phyloP scores from a whole-genome alignment of 2,888 invertebrate genomes.

The Microctonus brassicae region DNA sequence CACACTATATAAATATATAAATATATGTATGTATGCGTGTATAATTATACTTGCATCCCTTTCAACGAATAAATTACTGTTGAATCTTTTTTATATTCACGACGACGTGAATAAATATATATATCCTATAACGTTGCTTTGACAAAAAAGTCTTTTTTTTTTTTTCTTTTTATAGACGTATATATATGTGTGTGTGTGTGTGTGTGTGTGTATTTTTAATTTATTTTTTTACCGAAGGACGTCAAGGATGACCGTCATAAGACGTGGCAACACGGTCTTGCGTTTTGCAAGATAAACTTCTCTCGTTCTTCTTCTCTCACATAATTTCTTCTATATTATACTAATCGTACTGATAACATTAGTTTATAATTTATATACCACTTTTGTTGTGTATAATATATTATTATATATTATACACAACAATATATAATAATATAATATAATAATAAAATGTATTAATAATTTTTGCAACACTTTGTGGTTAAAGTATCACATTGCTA shows the following conservation, averaged over 20 bases:
- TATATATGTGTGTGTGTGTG: not conserved
- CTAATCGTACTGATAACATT: conserved; percentile 32
- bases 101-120: not conserved
- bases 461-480: conserved; percentile 8
- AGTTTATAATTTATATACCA: no score
- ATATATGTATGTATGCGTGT: not conserved
- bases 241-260: conserved; percentile 33
- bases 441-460: no score
- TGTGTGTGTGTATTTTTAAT: not conserved
- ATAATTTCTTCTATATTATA: not conserved
- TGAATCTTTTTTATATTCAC: not conserved
- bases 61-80: not conserved
- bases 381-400: no score
- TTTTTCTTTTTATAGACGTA: not conserved
- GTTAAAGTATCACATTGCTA: no score
- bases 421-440: no score
- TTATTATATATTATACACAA: no score
- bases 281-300: conserved; percentile 21
- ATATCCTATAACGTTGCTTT: not conserved
- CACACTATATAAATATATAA: not conserved
- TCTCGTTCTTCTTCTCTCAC: not conserved
- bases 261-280: conserved; percentile 32
- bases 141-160: not conserved
- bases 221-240: conserved; percentile 17
- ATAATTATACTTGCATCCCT: conserved; percentile 1